These are phyloP conservation scores for Parochlus steinenii DNA, from an alignment of 2,888 invertebrate genomes.

Conservation along the genomic window DNA sequence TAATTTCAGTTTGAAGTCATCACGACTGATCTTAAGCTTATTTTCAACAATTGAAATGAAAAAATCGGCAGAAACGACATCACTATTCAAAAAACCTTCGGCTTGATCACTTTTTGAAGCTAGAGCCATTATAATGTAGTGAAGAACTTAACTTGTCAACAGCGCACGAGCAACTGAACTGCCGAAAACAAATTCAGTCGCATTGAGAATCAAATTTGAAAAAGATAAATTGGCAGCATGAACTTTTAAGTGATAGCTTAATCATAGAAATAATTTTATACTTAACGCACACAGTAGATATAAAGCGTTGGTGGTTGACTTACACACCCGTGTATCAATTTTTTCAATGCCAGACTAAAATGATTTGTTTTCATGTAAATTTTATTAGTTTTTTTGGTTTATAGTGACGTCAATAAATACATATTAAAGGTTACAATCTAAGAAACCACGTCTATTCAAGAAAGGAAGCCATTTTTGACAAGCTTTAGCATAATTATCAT, in stretches of 20 bases:
- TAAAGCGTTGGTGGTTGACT: too few species aligned
- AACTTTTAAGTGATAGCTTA: too few species aligned
- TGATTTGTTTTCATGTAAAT: background rate
- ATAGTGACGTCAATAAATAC: background rate
- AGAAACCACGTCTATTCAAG: background rate
- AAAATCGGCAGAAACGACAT: constrained; percentile 1
- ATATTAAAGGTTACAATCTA: background rate
- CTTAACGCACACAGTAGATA: too few species aligned
- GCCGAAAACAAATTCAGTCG: background rate
- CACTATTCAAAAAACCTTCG: constrained; percentile 4
- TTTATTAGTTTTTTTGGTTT: background rate
- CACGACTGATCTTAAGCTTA: background rate
- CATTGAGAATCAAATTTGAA: too few species aligned
- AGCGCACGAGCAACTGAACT: background rate
- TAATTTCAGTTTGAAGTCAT: constrained; percentile 1
- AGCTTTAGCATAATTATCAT: background rate
- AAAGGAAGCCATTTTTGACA: background rate
- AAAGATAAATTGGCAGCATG: too few species aligned
- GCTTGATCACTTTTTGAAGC: background rate
- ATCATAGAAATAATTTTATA: too few species aligned
- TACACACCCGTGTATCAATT: too few species aligned
- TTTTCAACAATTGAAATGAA: constrained; percentile 2
- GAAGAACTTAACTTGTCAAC: too few species aligned
- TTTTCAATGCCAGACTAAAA: background rate
- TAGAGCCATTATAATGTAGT: too few species aligned